Percentiles rank a stretch among this genome's conserved stretches.
These are phyloP conservation scores for Alouatta palliata DNA, from an alignment of 2,113 vertebrate genomes.

Conservation along the genomic window DNA sequence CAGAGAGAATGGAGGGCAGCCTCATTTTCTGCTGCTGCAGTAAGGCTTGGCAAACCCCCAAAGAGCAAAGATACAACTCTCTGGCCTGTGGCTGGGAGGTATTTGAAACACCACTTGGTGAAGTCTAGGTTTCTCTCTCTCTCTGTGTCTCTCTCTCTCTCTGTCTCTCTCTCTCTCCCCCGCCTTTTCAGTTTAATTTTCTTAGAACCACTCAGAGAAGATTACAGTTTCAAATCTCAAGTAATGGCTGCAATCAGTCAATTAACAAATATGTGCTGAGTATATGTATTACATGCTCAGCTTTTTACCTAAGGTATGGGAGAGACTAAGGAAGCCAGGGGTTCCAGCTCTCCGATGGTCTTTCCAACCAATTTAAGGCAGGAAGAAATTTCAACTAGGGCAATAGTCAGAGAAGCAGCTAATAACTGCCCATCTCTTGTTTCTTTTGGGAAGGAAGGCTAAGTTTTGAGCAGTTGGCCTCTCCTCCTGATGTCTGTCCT, in stretches of 20 bases:
- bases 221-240: slow-evolving; percentile 53
- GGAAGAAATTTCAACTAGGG: neutral
- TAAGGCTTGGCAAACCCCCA: slow-evolving; percentile 63
- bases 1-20: slow-evolving; percentile 31
- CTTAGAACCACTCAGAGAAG: slow-evolving; percentile 51
- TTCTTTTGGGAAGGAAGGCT: slow-evolving; percentile 31
- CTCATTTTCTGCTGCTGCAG: slow-evolving; percentile 58
- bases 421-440: neutral
- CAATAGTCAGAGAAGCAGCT: neutral
- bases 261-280: slow-evolving; percentile 45
- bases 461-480: slow-evolving; percentile 58
- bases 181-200: neutral
- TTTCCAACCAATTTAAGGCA: slow-evolving; percentile 4
- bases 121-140: slow-evolving; percentile 9
- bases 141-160: neutral
- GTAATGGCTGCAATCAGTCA: slow-evolving; percentile 37
- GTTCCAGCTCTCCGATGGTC: neutral
- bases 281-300: neutral
- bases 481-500: neutral
- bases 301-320: slow-evolving; percentile 4
- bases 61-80: slow-evolving; percentile 57
- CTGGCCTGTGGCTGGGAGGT: neutral
- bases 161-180: neutral
- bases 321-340: neutral
- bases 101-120: slow-evolving; percentile 53